Evolutionary conservation across 1,140 invertebrate species (phyloP), one percentile per base, ranked within the genome.

Genomic region (Cydia splendana): DNA sequence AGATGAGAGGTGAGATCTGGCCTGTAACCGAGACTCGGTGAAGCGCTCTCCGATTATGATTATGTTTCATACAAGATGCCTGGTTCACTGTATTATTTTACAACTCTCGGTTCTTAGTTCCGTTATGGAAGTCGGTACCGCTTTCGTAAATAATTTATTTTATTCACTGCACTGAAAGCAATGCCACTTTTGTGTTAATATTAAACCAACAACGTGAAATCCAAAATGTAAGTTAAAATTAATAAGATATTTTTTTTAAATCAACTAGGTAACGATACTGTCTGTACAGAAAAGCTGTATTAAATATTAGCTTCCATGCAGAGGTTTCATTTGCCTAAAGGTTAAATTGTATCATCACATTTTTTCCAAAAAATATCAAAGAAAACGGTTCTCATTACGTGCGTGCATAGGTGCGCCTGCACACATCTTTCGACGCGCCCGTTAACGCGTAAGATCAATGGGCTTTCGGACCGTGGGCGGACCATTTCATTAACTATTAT

Each of bases 401-500:
- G 30, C 75, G 79, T 81, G n/a, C 20, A 77, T 79, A 78, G 75
- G 76, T 85, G 81, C 80, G 80, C 80, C 78, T 79, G 82, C 85
- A 80, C 85, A 79, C 81, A 83, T 85, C 82, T 89, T 86, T 88
- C 85, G 80, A 82, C 86, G 82, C 84, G 81, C 76, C 87, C 83
- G 86, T 89, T 90, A 90, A 85, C 82, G 82, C 81, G 83, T 78
- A 79, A 89, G 88, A 91, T 91, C 87, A 90, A 90, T 88, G 84
- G 82, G 84, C 81, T 85, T 83, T 83, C 80, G 80, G 67, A 75
- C 79, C 77, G 88, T 92, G 88, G 89, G 91, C 87, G 89, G 84
- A 85, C 82, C 88, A 81, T 85, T 90, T 89, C 88, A 91, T 92
- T 92, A 90, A 90, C 82, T 87, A 87, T 88, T 90, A 89, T 86